Evolutionary conservation across 2,888 invertebrate genomes (phyloP).

Genomic region (Graphium colonna): DNA sequence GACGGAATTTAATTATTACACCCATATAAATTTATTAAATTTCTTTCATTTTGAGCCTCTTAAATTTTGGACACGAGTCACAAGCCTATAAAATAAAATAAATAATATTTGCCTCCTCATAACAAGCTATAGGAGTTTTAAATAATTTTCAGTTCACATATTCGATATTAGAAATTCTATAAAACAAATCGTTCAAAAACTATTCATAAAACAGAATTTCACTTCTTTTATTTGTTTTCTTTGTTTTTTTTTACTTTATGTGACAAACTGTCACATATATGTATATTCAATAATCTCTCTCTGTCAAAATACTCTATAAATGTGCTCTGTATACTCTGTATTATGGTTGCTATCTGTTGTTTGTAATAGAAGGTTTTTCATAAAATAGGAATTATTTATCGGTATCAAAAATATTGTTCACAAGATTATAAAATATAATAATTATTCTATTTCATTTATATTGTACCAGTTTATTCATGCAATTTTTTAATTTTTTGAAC

Average conservation of each 20-base stretch:
- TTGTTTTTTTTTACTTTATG: too few species aligned
- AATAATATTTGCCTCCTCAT: not conserved
- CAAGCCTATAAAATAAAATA: slow-evolving; percentile 2
- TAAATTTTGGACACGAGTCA: not conserved
- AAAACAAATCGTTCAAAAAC: not conserved
- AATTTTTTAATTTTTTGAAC: not conserved
- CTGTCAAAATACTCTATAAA: slow-evolving; percentile 1
- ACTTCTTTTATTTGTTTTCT: too few species aligned
- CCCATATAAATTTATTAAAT: slow-evolving; percentile 23
- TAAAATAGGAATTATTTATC: slow-evolving; percentile 9
- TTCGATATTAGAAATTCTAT: not conserved
- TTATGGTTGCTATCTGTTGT: slow-evolving; percentile 4
- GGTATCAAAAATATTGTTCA: slow-evolving; percentile 20
- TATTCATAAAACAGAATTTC: not conserved
- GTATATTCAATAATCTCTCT: not conserved
- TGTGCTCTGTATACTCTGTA: not conserved
- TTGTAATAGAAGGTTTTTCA: slow-evolving; percentile 7
- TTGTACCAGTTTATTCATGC: not conserved
- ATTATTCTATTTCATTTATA: not conserved
- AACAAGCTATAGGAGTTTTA: not conserved
- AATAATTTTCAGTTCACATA: too few species aligned
- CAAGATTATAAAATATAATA: not conserved
- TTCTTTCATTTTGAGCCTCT: not conserved
- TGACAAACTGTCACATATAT: not conserved
- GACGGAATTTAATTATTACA: slow-evolving; percentile 66